Conservation (phyloP, 1,140 invertebrate species). For the Aphidius ervi region DNA sequence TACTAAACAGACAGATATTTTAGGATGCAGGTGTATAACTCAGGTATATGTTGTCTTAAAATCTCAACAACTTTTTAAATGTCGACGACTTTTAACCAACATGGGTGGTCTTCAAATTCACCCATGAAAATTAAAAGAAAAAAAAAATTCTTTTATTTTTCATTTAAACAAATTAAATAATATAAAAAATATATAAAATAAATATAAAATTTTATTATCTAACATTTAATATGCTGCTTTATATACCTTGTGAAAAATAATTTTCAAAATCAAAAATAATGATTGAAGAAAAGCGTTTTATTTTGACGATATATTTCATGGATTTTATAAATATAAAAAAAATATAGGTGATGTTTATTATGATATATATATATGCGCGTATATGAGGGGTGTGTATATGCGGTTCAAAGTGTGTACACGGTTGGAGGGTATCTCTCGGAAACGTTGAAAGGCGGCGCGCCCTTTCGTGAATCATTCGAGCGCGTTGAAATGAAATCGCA, state of each 20-base stretch:
- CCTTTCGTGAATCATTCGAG: constrained; percentile 23
- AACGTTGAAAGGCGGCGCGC: constrained; percentile 10
- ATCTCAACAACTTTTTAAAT: constrained; percentile 15
- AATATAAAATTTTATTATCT: too few species aligned
- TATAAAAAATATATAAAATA: too few species aligned
- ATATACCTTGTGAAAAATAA: neutral
- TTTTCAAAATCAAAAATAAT: too few species aligned
- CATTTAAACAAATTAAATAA: too few species aligned
- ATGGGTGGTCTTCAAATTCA: constrained; percentile 33
- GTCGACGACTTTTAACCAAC: constrained; percentile 15
- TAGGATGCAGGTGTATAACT: constrained; percentile 28
- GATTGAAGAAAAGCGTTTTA: too few species aligned
- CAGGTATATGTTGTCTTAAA: constrained; percentile 44
- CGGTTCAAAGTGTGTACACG: neutral
- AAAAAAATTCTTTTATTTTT: neutral
- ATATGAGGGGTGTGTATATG: too few species aligned
- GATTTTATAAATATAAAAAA: too few species aligned
- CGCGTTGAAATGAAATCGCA: constrained; percentile 24
- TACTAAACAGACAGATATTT: neutral
- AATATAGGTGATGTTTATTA: neutral
- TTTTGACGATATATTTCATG: too few species aligned
- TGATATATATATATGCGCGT: constrained; percentile 11
- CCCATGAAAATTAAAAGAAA: neutral
- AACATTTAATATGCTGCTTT: too few species aligned
- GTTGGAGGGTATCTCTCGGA: neutral